These are phyloP conservation scores for Sebastes reedi DNA, from an alignment of 2,797 vertebrate species.

Conservation along the genomic window DNA sequence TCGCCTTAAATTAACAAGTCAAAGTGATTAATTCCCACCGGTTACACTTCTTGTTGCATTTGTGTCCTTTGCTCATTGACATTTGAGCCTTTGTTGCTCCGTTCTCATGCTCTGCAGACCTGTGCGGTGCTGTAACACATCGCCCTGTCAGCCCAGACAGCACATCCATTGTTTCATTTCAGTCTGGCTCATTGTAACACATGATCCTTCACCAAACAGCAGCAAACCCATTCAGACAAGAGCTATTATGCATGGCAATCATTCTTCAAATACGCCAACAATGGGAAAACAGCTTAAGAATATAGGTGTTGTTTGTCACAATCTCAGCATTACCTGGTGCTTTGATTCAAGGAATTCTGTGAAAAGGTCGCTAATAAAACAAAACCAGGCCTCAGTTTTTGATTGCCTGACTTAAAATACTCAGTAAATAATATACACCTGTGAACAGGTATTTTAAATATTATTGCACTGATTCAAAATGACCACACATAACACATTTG, in stretches of 20 bases:
- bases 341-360: slow-evolving; percentile 28
- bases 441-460: neutral
- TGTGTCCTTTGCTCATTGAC: slow-evolving; percentile 64
- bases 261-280: slow-evolving; percentile 54
- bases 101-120: slow-evolving; percentile 57
- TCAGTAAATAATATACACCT: slow-evolving; percentile 1
- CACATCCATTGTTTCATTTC: slow-evolving; percentile 63
- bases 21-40: slow-evolving; percentile 64
- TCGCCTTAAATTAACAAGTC: slow-evolving; percentile 63
- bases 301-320: slow-evolving; percentile 45
- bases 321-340: slow-evolving; percentile 18
- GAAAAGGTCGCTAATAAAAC: slow-evolving; percentile 15
- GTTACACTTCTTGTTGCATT: slow-evolving; percentile 61
- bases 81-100: slow-evolving; percentile 61
- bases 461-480: neutral
- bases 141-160: slow-evolving; percentile 55
- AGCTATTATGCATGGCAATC: slow-evolving; percentile 50
- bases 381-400: neutral
- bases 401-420: neutral
- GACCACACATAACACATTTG: neutral
- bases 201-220: slow-evolving; percentile 74
- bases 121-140: slow-evolving; percentile 52
- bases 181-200: slow-evolving; percentile 67
- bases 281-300: slow-evolving; percentile 22
- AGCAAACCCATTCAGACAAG: slow-evolving; percentile 63